Conservation (phyloP, 1,140 invertebrate species). For the Telenomus remus region DNA sequence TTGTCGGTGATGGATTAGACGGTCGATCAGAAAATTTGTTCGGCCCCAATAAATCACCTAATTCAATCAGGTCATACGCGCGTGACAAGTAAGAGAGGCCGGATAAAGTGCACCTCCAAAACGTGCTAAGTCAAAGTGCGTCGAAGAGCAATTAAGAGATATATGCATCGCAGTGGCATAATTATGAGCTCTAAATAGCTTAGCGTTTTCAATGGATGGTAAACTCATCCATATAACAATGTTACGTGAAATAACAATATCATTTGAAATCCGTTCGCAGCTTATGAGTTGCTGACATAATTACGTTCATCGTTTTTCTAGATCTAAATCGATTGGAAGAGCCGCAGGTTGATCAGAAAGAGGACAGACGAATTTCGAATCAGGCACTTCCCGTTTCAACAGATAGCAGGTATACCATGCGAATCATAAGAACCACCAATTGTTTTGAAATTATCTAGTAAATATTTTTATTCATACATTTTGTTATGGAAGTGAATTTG, state of each 20-base stretch:
- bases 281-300: slow-evolving; percentile 40
- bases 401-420: not conserved
- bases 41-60: slow-evolving; percentile 47
- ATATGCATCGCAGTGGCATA: slow-evolving; percentile 39
- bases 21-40: slow-evolving; percentile 37
- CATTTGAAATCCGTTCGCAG: slow-evolving; percentile 22
- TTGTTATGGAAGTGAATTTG: too few relatives aligned
- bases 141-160: slow-evolving; percentile 46
- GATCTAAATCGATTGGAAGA: slow-evolving; percentile 22
- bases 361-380: not conserved
- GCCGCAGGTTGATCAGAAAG: not conserved
- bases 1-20: slow-evolving; percentile 46
- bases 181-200: slow-evolving; percentile 50
- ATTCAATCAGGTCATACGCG: slow-evolving; percentile 49
- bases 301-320: too few relatives aligned
- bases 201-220: slow-evolving; percentile 51
- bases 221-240: slow-evolving; percentile 34
- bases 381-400: not conserved
- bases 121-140: slow-evolving; percentile 32
- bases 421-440: too few relatives aligned
- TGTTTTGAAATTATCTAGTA: too few relatives aligned
- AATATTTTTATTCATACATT: too few relatives aligned
- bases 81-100: slow-evolving; percentile 11
- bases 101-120: slow-evolving; percentile 18
- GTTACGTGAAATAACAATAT: slow-evolving; percentile 19